Percentiles rank a stretch among this genome's conserved stretches.
phyloP scores from a whole-genome alignment of 2,113 vertebrate genomes.

The Dermatemys mawii region DNA sequence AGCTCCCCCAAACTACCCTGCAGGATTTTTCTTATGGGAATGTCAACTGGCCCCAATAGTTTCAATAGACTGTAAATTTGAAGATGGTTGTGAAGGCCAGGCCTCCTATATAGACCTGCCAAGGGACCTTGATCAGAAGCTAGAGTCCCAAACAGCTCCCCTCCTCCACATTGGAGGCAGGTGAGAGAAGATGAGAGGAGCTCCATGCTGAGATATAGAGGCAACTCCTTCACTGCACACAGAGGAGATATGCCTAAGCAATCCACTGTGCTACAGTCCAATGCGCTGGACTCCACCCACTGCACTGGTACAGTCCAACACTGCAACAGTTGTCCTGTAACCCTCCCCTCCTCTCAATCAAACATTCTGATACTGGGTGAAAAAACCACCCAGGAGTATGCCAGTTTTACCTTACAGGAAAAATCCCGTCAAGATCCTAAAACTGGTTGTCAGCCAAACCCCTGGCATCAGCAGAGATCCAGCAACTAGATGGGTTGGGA shows the following conservation, averaged over 20 bases:
- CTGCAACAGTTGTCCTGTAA: neutral
- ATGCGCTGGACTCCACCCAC: neutral
- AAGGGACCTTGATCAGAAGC: neutral
- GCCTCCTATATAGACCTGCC: neutral
- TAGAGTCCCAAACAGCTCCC: neutral
- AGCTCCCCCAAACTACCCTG: neutral
- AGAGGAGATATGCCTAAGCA: neutral
- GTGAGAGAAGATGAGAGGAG: neutral
- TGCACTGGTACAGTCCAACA: neutral
- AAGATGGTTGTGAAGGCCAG: neutral
- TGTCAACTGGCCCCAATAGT: neutral
- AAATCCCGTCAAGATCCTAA: neutral
- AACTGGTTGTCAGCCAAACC: fast-evolving
- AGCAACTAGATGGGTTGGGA: neutral
- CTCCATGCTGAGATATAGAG: neutral
- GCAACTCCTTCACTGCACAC: no score
- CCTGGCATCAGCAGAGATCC: neutral
- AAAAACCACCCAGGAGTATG: fast-evolving
- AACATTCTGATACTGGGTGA: neutral
- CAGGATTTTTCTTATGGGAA: neutral
- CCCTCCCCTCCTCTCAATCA: neutral
- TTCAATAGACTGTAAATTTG: neutral
- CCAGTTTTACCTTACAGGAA: neutral
- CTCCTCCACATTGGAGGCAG: neutral
- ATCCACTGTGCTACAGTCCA: neutral